Evolutionary conservation across 2,888 invertebrate genomes (phyloP).

Genomic region (Trissonchulus sp.): DNA sequence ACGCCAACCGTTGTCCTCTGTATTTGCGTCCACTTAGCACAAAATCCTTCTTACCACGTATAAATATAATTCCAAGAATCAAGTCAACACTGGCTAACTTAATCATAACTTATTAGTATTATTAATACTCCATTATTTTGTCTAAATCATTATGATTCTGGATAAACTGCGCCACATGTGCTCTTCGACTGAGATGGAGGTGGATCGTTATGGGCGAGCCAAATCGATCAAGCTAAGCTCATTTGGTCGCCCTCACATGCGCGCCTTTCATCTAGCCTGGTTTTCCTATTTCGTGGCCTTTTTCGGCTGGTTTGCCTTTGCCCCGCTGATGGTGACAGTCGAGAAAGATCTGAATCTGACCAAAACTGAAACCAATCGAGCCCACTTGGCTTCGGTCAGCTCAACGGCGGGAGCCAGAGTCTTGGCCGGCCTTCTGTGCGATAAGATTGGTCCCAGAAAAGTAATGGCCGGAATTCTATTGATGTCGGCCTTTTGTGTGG

Average conservation of each 20-base stretch:
- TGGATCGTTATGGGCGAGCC: not conserved
- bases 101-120: too few relatives aligned
- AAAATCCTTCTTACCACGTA: not conserved
- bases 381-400: not conserved
- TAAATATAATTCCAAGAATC: not conserved
- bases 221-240: not conserved
- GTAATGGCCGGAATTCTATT: not conserved
- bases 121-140: too few relatives aligned
- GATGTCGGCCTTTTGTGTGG: not conserved
- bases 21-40: too few relatives aligned
- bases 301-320: conserved; percentile 9
- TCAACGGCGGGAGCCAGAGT: not conserved
- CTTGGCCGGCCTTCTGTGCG: not conserved
- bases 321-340: not conserved
- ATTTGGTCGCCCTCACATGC: not conserved
- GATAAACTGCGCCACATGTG: too few relatives aligned
- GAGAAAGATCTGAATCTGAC: not conserved
- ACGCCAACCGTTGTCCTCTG: too few relatives aligned
- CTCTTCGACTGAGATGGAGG: too few relatives aligned
- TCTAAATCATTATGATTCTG: too few relatives aligned
- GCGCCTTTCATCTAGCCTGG: conserved; percentile 7
- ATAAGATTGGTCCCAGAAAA: not conserved
- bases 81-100: too few relatives aligned
- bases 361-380: not conserved
- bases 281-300: conserved; percentile 13